phyloP scores from a whole-genome alignment of 2,113 vertebrate genomes.

The Otocyon megalotis region DNA sequence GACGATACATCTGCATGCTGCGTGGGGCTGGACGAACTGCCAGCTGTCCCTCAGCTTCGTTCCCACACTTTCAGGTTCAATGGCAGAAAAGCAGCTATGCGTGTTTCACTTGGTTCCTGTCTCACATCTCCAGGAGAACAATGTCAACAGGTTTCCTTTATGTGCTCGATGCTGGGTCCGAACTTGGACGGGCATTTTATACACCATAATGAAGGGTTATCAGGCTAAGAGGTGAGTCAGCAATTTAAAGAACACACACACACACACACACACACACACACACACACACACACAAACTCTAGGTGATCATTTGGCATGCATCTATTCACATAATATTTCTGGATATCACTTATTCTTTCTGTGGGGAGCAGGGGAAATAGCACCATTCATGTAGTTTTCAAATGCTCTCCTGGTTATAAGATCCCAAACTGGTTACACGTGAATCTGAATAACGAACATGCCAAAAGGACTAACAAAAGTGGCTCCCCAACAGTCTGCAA shows the following conservation, averaged over 20 bases:
- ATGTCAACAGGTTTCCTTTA: not conserved
- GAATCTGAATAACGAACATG: not conserved
- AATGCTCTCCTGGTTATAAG: not conserved
- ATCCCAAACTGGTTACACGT: not conserved
- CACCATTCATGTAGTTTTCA: not conserved
- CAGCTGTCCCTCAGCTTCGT: not conserved
- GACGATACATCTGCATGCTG: slow-evolving; percentile 60
- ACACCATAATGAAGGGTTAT: not conserved
- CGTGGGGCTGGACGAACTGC: not conserved
- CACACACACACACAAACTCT: not conserved
- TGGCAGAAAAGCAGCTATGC: not conserved
- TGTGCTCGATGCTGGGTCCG: not conserved
- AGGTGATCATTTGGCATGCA: no score
- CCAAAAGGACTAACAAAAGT: not conserved
- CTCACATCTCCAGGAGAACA: not conserved
- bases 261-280: not conserved
- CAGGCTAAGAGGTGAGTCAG: not conserved
- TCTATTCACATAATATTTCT: not conserved
- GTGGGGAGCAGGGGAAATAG: no score
- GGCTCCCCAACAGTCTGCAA: not conserved
- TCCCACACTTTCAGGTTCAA: not conserved
- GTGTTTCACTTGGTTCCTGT: not conserved
- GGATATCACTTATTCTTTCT: not conserved
- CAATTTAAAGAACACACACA: not conserved
- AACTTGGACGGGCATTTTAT: not conserved